Conservation (phyloP, 2,797 vertebrate species). For the Falco berigora region DNA sequence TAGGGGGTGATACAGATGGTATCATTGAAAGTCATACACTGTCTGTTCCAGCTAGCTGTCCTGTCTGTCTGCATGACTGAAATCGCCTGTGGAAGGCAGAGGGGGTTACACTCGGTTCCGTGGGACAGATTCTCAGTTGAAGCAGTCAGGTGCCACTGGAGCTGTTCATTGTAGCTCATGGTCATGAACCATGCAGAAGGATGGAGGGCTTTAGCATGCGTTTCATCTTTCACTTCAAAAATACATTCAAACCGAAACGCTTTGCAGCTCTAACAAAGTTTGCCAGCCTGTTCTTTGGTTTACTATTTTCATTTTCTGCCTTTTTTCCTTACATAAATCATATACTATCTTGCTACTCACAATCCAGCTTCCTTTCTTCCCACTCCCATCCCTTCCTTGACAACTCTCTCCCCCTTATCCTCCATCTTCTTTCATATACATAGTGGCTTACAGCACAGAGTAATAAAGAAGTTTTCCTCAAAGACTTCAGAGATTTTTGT, state of each 20-base stretch:
- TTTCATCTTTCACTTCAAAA: neutral
- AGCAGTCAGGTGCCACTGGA: neutral
- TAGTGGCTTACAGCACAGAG: neutral
- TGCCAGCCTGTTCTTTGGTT: neutral
- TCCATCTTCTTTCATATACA: neutral
- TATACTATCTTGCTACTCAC: neutral
- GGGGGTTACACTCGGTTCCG: neutral
- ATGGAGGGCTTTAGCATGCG: too few species aligned
- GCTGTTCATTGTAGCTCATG: fast-evolving
- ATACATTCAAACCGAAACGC: neutral
- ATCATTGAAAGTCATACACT: fast-evolving
- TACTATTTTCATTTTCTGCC: neutral
- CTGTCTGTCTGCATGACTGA: fast-evolving
- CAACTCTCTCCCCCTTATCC: neutral
- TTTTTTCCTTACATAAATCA: neutral
- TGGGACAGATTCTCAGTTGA: neutral
- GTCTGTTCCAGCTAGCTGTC: neutral
- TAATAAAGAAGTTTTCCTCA: neutral
- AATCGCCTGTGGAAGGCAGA: fast-evolving
- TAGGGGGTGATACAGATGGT: neutral
- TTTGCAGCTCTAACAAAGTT: neutral
- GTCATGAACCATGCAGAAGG: neutral
- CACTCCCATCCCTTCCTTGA: neutral
- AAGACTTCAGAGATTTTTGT: neutral
- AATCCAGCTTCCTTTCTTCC: neutral